Evolutionary conservation across 2,113 vertebrate genomes (phyloP), one percentile per base, ranked within the genome.

Genomic region (Coryphaenoides rupestris): DNA sequence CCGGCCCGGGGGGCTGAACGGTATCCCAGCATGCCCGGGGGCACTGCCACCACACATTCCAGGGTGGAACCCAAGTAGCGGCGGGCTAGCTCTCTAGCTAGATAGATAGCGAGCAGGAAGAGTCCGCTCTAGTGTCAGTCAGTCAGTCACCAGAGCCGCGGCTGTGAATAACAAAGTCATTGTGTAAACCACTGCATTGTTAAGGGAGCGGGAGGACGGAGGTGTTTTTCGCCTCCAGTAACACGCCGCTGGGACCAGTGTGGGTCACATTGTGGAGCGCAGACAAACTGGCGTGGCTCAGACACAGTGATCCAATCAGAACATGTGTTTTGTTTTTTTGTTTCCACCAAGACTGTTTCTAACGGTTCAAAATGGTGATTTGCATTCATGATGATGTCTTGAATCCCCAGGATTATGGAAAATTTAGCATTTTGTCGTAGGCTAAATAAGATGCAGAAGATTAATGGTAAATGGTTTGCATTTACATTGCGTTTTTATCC

Each of bases 151-250:
- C 24, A 17, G n/a, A 67, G 14, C 57, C 19, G 12, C 17, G n/a
- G 14, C 14, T 33, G 24, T 14, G 21, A 60, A 60, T 53, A 33
- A 65, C 19, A 58, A 15, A 52, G 55, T 58, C 45, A 58, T 49
- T 57, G 55, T 66, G 46, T 60, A 15, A 52, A 19, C 23, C 26
- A 16, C 23, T 24, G 33, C 55, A 66, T 40, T 52, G 65, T 52
- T 28, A 19, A 21, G 9, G 2, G 13, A 16, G n/a, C 5, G n/a
- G 33, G n/a, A 19, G 23, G 23, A 58, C 28, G 55, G 63, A 12
- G 55, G 14, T 14, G 23, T 23, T 19, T 66, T 21, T n/a, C n/a
- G n/a, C 28, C 28, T 19, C 15, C 9, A 15, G 16, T 26, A 15
- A 49, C 22, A 12, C 7, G 21, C 14, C 28, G 45, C 33, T 60